Evolutionary conservation across 2,113 vertebrate species (phyloP).

Genomic region (Nannobrachium achirus): DNA sequence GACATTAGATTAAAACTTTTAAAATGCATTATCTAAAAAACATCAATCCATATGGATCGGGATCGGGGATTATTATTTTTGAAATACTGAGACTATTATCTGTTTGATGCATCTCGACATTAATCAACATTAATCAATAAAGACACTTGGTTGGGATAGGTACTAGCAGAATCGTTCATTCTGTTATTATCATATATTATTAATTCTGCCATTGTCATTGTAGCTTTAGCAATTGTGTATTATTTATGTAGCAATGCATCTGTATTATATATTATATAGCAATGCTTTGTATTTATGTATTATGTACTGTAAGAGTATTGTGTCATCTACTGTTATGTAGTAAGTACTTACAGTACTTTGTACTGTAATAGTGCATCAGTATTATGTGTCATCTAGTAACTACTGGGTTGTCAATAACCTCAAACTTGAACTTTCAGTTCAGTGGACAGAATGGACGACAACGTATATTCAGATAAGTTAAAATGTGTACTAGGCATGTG

Average conservation of each 20-base stretch:
- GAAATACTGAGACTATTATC: not conserved
- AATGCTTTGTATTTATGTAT: not conserved
- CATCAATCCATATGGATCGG: not conserved
- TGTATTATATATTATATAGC: not conserved
- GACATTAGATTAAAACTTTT: not conserved
- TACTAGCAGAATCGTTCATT: not conserved
- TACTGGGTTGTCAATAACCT: not conserved
- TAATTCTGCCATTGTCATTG: too few relatives aligned
- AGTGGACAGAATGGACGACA: not conserved
- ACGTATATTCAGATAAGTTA: not conserved
- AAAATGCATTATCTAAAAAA: slow-evolving; percentile 5
- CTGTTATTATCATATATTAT: too few relatives aligned
- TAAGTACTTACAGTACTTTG: too few relatives aligned
- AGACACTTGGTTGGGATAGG: not conserved
- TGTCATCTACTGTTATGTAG: too few relatives aligned
- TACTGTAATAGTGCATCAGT: too few relatives aligned
- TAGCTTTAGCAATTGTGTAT: too few relatives aligned
- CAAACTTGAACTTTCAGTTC: not conserved
- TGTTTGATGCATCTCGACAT: not conserved
- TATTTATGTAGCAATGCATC: too few relatives aligned
- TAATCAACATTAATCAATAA: slow-evolving; percentile 3
- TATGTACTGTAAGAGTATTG: not conserved
- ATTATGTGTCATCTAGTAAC: too few relatives aligned
- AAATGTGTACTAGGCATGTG: not conserved
- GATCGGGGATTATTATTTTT: not conserved